Base-by-base conservation (phyloP, 2,113 vertebrate genomes). In the Laticauda laticaudata region DNA sequence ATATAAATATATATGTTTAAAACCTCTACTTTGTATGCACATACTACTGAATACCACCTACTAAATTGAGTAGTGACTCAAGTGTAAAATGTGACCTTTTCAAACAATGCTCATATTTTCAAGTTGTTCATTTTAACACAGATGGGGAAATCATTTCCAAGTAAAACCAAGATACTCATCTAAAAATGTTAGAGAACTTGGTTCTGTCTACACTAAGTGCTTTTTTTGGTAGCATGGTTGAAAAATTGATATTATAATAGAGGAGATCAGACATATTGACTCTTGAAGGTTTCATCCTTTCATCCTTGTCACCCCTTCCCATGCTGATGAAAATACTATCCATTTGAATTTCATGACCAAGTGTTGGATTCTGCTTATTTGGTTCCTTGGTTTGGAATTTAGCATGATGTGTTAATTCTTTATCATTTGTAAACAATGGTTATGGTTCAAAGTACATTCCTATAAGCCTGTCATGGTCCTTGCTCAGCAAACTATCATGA, bases 11-110 rank as follows among this genome's bases (percentile, higher is more conserved):
- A 24, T 51, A 8, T 11, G 20, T 88, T 95, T 94, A 88, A 94
- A 94, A 48, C 23, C 55, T 7, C 24, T 94, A 26, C 23, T 94
- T 86, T 93, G 54, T 93, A 90, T 90, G 34, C 6, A 75, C 10
- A 2, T 26, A 10, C 54, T 94, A 92, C 53, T 86, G 24, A 64
- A 26, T 90, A 39, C 75, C 87, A 94, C 93, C 88, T 94, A 61
- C n/a, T 92, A 86, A 91, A 15, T 1, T 29, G 94, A 93, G 23
- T 89, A 88, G 87, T 55, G 12, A 95, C 86, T 57, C n/a, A 12
- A 88, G 26, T 29, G 90, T 24, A 95, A 94, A 95, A 88, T 0
- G 12, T 0, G 1, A 34, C 93, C 75, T 94, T 95, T 92, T 86
- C 93, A 51, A 48, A 9, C 7, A 95, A 92, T 88, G 43, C 61